Base-by-base conservation (phyloP, 1,140 invertebrate species). In the Calephelis nemesis region DNA sequence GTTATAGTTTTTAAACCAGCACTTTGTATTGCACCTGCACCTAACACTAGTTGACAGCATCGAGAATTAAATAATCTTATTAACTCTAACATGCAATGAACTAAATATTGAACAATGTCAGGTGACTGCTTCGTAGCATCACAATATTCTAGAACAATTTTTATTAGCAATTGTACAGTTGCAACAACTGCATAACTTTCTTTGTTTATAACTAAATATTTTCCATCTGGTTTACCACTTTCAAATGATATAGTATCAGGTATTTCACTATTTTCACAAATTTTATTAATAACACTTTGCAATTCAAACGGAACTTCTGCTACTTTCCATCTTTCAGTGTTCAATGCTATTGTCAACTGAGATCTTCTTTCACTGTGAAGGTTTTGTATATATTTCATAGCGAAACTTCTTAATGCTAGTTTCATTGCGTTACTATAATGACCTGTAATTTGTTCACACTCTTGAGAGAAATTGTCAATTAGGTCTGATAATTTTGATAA, bases 1-100 rank as follows among this genome's bases (percentile, higher is more conserved):
- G 98, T 98, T 62, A 99, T 99, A 54, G 97, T 99, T 93, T 99
- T 99, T 50, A 99, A 92, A 0, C 98, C 98, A 13, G 98, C 97
- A 70, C 98, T 95, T 82, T 98, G 96, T 80, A 99, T 94, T 2
- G 99, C 98, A 45, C 98, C 98, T 45, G 98, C 98, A 62, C 98
- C 98, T 30, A 99, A 92, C 39, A 99, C 97, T 67, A 99, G 92
- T 84, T 99, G 97, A 92, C 97, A 99, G 71, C 96, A 97, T 74
- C 96, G 94, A 7, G 97, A 98, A 93, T 99, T 99, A 85, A 98
- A 99, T 76, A 95, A 94, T 83, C 96, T 93, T 67, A 98, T 93
- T 58, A 99, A 84, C 87, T 99, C 98, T 7, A 98, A 94, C 69
- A 99, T 94, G 85, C 97, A 94, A 67, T 96, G 94, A 8, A 97